Evolutionary conservation across 1,140 invertebrate genomes (phyloP).

Genomic region (Scaptomyza graminum): DNA sequence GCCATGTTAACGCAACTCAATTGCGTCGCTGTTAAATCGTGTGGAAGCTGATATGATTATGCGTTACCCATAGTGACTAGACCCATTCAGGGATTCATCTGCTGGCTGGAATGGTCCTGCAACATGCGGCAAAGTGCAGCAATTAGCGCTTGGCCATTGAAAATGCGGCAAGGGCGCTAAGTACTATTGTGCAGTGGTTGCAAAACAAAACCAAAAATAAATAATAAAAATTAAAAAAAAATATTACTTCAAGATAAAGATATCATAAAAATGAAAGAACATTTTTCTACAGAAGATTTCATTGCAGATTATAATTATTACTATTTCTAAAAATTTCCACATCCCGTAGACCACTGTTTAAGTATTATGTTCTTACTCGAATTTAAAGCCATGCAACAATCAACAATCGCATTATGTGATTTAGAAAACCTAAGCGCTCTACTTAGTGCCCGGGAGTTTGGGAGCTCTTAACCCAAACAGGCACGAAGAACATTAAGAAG

Average conservation of each 20-base stretch:
- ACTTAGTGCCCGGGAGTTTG: slow-evolving; percentile 52
- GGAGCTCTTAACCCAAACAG: slow-evolving; percentile 23
- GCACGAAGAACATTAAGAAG: slow-evolving; percentile 72
- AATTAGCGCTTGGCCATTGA: slow-evolving; percentile 42
- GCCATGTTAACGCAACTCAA: slow-evolving; percentile 52
- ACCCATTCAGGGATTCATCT: slow-evolving; percentile 21
- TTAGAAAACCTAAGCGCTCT: slow-evolving; percentile 55
- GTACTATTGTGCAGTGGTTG: background rate
- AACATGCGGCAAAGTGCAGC: slow-evolving; percentile 36
- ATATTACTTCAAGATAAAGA: too few species aligned
- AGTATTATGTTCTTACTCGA: background rate
- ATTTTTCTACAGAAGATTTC: too few species aligned
- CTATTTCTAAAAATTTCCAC: too few species aligned
- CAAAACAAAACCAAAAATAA: too few species aligned
- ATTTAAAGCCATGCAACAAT: slow-evolving; percentile 21
- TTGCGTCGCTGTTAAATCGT: slow-evolving; percentile 79
- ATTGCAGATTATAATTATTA: too few species aligned
- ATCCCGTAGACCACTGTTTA: background rate
- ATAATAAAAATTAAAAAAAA: too few species aligned
- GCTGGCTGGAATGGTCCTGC: slow-evolving; percentile 15
- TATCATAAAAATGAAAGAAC: too few species aligned
- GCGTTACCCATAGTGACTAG: slow-evolving; percentile 44
- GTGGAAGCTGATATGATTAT: slow-evolving; percentile 81
- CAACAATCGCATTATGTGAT: slow-evolving; percentile 75
- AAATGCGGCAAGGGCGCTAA: too few species aligned